Evolutionary conservation across 1,140 invertebrate genomes (phyloP), one percentile per base, ranked within the genome.

Genomic region (Drosophila persimilis): DNA sequence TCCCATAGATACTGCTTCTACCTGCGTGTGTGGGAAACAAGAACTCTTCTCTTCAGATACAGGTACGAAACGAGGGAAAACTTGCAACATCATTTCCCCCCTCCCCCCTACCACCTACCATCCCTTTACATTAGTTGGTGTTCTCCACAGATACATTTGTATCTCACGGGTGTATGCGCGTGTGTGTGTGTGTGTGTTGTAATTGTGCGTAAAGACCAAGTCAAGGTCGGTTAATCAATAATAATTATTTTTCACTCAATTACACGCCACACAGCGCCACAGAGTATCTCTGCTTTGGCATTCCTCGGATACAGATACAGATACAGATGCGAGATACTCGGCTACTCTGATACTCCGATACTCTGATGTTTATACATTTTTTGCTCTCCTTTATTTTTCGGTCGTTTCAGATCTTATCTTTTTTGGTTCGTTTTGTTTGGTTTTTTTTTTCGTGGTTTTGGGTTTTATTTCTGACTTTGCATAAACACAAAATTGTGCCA

Each of bases 191-290:
- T 61, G 70, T 71, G 61, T 74, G 61, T 77, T 70, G 83, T 88
- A 88, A 88, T 88, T 88, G 83, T 88, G 83, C 83, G 83, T 88
- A 88, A 88, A 88, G 88, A 88, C 83, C 83, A 72, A 88, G 78
- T 88, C 83, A 88, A 88, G 83, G 83, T 88, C 83, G 83, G 83
- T 79, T 88, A 88, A 88, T 88, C 83, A 88, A 88, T 88, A 88
- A 88, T 79, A 76, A 88, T 88, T 88, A 88, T 88, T 88, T 88
- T 88, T 88, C 83, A 88, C 83, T 88, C 75, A 88, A 88, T 88
- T 88, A 88, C 66, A 77, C 74, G 46, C 61, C 70, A 57, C 63
- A 51, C 54, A 46, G 62, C 46, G 46, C 51, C 35, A 39, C 35
- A 13, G 11, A 39, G 48, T 53, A 50, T 13, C 22, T 51, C 50